phyloP scores from a whole-genome alignment of 2,888 invertebrate genomes.

The Tuberolachnus salignus region DNA sequence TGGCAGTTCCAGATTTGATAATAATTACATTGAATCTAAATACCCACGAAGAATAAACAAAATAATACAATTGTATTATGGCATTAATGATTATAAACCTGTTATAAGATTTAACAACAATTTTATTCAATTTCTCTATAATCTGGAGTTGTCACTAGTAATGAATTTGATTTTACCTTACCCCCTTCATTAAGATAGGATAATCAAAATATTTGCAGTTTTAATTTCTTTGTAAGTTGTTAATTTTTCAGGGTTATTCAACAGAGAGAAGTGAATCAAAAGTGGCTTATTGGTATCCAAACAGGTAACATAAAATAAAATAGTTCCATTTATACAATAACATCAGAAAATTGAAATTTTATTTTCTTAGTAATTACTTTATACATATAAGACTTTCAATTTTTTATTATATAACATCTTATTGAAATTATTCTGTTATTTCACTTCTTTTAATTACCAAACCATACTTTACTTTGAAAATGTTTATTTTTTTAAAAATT shows the following conservation, averaged over 20 bases:
- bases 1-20: slow-evolving; percentile 49
- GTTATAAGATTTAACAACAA: not conserved
- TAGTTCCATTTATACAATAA: not conserved
- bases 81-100: not conserved
- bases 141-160: slow-evolving; percentile 45
- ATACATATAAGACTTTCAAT: not conserved
- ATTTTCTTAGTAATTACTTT: slow-evolving; percentile 12
- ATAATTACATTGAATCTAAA: not conserved
- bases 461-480: too few relatives aligned
- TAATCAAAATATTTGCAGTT: slow-evolving; percentile 34
- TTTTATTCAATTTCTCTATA: not conserved
- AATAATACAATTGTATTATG: not conserved
- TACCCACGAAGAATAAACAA: not conserved
- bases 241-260: slow-evolving; percentile 48
- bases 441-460: not conserved
- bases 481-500: too few relatives aligned
- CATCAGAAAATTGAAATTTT: not conserved
- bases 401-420: not conserved
- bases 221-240: slow-evolving; percentile 53
- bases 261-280: slow-evolving; percentile 29
- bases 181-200: slow-evolving; percentile 8
- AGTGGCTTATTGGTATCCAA: slow-evolving; percentile 35
- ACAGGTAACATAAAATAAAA: slow-evolving; percentile 43
- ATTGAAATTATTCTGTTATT: not conserved
- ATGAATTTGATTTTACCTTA: not conserved